Evolutionary conservation across 92 coral and sea anemone species (phyloP).

Genomic region (Umimayanthus chanpuru): DNA sequence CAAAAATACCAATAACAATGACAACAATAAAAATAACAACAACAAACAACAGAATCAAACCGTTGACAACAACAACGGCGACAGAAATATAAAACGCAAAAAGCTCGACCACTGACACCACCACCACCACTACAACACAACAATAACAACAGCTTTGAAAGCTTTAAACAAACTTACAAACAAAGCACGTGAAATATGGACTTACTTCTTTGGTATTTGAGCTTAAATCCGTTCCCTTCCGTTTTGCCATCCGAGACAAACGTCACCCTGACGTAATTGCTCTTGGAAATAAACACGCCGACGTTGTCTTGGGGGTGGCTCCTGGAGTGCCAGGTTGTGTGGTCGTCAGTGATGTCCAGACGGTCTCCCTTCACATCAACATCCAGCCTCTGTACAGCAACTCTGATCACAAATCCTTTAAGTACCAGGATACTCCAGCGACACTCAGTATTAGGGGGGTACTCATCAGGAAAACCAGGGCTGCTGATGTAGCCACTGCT

Average conservation of each 20-base stretch:
- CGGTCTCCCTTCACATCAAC: slow-evolving; percentile 22
- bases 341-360: slow-evolving; percentile 37
- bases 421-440: slow-evolving; percentile 70
- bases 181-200: background rate
- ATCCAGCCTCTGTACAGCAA: slow-evolving; percentile 35
- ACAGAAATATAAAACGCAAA: no score
- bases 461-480: slow-evolving; percentile 62
- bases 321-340: slow-evolving; percentile 12
- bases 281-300: slow-evolving; percentile 51
- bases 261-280: slow-evolving; percentile 41
- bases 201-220: slow-evolving; percentile 65
- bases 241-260: slow-evolving; percentile 46
- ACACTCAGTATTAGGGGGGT: slow-evolving; percentile 55
- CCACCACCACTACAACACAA: background rate
- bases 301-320: background rate
- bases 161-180: background rate
- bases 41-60: background rate
- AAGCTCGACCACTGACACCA: no score
- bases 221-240: slow-evolving; percentile 58
- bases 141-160: background rate
- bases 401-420: slow-evolving; percentile 49
- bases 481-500: slow-evolving; percentile 66
- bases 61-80: background rate
- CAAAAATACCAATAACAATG: background rate
- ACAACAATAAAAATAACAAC: background rate